Evolutionary conservation across 2,797 vertebrate genomes (phyloP).

Genomic region (Halcyon badia): DNA sequence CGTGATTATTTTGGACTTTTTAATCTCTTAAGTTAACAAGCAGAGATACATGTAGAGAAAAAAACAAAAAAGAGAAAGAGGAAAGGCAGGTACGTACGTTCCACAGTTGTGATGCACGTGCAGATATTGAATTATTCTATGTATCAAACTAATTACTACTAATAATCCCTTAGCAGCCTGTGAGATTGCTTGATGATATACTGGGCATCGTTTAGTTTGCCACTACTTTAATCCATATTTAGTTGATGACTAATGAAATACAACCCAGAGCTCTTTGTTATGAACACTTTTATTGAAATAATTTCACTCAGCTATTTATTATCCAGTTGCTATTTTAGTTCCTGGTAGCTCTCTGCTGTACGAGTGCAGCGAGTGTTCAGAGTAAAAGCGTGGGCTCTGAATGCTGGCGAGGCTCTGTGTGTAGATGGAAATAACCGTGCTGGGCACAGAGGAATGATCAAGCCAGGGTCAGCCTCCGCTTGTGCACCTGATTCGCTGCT

Average conservation of each 20-base stretch:
- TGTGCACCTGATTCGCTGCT: background rate
- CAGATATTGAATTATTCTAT: background rate
- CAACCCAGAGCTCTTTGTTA: background rate
- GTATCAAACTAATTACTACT: background rate
- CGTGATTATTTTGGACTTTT: accelerated
- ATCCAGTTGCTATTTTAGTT: background rate
- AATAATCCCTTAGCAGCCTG: background rate
- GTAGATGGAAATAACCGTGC: background rate
- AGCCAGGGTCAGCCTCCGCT: background rate
- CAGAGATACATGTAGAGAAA: background rate
- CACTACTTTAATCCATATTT: background rate
- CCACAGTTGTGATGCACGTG: background rate
- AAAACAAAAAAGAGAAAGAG: background rate
- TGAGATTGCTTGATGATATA: background rate
- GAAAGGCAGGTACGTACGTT: background rate
- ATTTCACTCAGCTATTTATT: background rate
- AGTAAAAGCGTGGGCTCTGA: background rate
- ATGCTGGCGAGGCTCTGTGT: background rate
- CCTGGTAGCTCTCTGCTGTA: background rate
- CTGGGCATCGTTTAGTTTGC: background rate
- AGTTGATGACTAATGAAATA: background rate
- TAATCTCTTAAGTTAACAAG: background rate
- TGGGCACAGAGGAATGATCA: background rate
- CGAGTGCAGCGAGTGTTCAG: accelerated
- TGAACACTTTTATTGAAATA: background rate